Evolutionary conservation across 1,140 invertebrate genomes (phyloP).

Genomic region (Batillaria attramentaria): DNA sequence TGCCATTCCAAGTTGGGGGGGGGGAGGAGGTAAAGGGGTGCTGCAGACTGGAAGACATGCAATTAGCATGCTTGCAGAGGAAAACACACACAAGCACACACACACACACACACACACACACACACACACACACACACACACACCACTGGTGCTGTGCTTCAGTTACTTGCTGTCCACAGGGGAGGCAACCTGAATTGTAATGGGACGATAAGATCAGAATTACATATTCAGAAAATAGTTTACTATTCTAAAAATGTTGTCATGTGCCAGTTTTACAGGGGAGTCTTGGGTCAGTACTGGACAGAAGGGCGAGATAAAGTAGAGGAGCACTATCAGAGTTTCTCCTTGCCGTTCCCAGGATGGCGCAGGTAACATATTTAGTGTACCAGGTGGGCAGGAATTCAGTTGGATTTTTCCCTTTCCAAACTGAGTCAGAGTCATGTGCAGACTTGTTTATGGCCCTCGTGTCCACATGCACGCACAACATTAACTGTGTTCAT

Average conservation of each 20-base stretch:
- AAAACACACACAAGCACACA: not conserved
- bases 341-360: constrained; percentile 43
- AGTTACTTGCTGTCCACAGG: not conserved
- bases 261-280: constrained; percentile 43
- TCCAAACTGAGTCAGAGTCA: too few relatives aligned
- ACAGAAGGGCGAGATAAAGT: constrained; percentile 38
- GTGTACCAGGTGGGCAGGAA: too few relatives aligned
- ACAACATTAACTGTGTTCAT: not conserved
- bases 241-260: not conserved
- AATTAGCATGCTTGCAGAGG: not conserved
- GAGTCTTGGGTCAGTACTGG: constrained; percentile 43
- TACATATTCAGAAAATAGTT: not conserved
- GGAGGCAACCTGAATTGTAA: not conserved
- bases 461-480: too few relatives aligned
- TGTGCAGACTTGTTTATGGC: too few relatives aligned
- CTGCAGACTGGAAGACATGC: too few relatives aligned
- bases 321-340: constrained; percentile 38
- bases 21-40: too few relatives aligned
- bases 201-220: not conserved
- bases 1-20: too few relatives aligned
- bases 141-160: too few relatives aligned
- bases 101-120: constrained; percentile 1
- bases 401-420: too few relatives aligned
- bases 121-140: not conserved
- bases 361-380: constrained; percentile 39